Base-by-base conservation (phyloP, 1,140 invertebrate species). In the Drosophila cardini region DNA sequence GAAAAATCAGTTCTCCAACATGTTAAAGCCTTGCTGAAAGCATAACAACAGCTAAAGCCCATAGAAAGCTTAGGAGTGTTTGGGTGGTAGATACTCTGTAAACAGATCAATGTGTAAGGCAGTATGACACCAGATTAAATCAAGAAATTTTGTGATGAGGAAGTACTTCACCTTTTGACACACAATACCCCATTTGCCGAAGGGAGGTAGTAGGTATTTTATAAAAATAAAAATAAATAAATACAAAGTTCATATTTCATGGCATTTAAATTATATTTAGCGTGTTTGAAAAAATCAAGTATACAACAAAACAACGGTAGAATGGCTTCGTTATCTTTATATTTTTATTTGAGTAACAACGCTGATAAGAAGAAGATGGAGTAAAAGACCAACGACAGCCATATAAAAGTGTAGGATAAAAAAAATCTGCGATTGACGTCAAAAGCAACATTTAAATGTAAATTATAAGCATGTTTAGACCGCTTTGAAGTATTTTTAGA, bases 371-470 rank as follows among this genome's bases (percentile, higher is more conserved):
- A 18, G 8, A 74, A 58, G 36, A 50, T 36, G 56, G 16, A 40
- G 11, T 30, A 50, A 26, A 26, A 26, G 21, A 26, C 21, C 1
- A 26, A 26, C 21, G 4, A 26, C 21, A 26, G 21, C 21, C 21
- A 21, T 21, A 21, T 21, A 43, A 16, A 26, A 18, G 55, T 45
- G 43, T 46, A 13, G 30, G 30, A 58, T 10, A 26, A 70, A 80
- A n/a, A n/a, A 81, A 77, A 62, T 63, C 68, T 63, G 62, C 60
- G 46, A 78, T 78, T 83, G 80, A 82, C 79, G 79, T 75, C 80
- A 82, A 46, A 30, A 40, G 13, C 75, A 53, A 53, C 61, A 83
- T 83, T 78, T 75, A 70, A 67, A 78, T 78, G 61, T 36, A 71
- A 82, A 82, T 75, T 70, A 71, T 53, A 46, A 65, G 34, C 56